Base-by-base conservation (phyloP, 2,888 invertebrate genomes). In the Caenorhabditis afra region DNA sequence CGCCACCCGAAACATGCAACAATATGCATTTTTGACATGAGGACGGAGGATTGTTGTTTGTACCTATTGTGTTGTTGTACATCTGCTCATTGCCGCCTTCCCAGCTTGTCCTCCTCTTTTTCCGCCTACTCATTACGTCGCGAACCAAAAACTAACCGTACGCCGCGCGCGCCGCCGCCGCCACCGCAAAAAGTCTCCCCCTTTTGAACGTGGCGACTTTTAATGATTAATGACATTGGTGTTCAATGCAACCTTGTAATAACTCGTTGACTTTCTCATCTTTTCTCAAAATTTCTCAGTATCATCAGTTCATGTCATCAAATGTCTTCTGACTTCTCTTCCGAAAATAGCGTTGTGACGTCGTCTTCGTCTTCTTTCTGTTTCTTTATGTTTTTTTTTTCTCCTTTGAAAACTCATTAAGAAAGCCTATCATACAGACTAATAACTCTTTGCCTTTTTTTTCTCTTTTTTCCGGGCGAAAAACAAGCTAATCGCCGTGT, bases 1-100 rank as follows among this genome's bases (percentile, higher is more conserved):
- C 50, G 58, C 61, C 70, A 52, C 55, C 71, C 55, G 71, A 62
- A 71, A 73, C 73, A 73, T 73, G 73, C 73, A 73, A 64, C 73
- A 55, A 29, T 29, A 73, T 73, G 73, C 64, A 73, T 73, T 73
- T 73, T 64, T 73, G 73, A 73, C 73, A 73, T 73, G 7, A 29
- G 29, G 4, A 7, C 3, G 29, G 29, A 29, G 23, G 39, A 52
- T 39, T 64, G 58, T 64, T 73, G 71, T 62, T 57, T 71, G 62
- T 61, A 71, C 73, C 73, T 73, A 49, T 73, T 73, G 73, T 73
- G 73, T 29, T 7, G 73, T 29, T 7, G 29, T 29, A 57, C 44
- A 64, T 58, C 73, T 35, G 57, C 53, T 55, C 50, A 57, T 39
- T 68, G 29, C 39, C 39, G 37, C 18, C 16, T 37, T n/a, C 4